Evolutionary conservation across 2,797 vertebrate genomes (phyloP), one percentile per base, ranked within the genome.

Genomic region (Macroramphosus scolopax): DNA sequence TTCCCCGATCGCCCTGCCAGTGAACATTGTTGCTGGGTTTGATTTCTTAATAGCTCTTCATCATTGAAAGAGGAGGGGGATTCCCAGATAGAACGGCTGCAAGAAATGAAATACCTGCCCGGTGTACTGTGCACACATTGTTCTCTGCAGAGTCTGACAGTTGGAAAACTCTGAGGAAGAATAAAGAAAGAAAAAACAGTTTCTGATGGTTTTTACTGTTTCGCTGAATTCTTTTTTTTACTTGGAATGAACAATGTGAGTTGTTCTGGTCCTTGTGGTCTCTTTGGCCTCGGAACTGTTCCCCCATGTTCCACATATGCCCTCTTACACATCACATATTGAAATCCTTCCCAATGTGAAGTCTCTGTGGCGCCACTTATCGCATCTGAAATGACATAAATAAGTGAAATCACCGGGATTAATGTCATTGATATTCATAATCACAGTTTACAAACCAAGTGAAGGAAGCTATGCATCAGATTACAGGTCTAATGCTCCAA

Each of bases 81-180:
- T 82, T 77, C 80, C 82, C 75, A 70, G 62, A 64, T 72, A 52
- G 71, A 69, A 70, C 29, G 47, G 56, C 36, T 50, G 41, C 37
- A 25, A 53, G 72, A 72, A 68, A 77, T 82, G 84, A 88, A 89
- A 86, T 93, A 93, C 91, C 93, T 93, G 92, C 94, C 93, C 90
- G 93, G 92, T 90, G 89, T 92, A 88, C 88, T 83, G 87, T 93
- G 92, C 89, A 87, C 71, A 91, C 91, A 78, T 92, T 94, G 91
- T 95, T 95, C 81, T 85, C 86, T 51, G 89, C 90, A 81, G 87
- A 92, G 80, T 91, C 88, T 73, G 91, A 93, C 32, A 5, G 16
- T 91, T 78, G 91, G 91, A 81, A 61, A 83, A 78, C 83, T 91
- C 82, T 68, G 38, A 89, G 83, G n/a, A n/a, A n/a, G n/a, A n/a